These are phyloP conservation scores for Gasterosteus aculeatus DNA, from an alignment of 2,113 vertebrate genomes.

Conservation along the genomic window DNA sequence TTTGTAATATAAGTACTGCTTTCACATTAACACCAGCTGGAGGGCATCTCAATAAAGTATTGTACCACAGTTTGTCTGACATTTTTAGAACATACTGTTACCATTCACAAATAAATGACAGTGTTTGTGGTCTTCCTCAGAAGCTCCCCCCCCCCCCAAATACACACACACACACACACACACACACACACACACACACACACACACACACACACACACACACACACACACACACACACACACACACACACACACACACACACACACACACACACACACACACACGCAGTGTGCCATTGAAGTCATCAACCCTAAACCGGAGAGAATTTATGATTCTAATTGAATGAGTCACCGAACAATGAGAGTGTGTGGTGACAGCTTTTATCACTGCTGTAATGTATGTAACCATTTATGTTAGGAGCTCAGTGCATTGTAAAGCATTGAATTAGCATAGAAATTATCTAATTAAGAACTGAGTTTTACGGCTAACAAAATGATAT, in stretches of 20 bases:
- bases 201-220: too few species aligned
- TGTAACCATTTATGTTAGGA: neutral
- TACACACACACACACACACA: too few species aligned
- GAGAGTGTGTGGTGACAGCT: neutral
- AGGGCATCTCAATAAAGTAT: constrained; percentile 1
- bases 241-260: too few species aligned
- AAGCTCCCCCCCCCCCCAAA: neutral
- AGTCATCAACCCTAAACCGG: neutral
- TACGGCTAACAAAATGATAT: neutral
- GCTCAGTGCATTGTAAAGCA: neutral
- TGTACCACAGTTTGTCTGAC: neutral
- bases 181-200: neutral
- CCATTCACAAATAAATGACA: neutral
- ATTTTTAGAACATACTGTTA: neutral
- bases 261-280: too few species aligned
- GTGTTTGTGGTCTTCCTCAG: neutral
- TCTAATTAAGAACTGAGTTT: neutral
- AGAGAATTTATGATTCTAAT: neutral
- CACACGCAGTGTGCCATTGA: neutral
- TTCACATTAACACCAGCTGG: neutral
- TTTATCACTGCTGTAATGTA: constrained; percentile 3
- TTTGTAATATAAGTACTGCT: constrained; percentile 11
- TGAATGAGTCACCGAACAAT: constrained; percentile 3
- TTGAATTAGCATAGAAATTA: neutral
- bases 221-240: neutral